Evolutionary conservation across 2,113 vertebrate species (phyloP).

Genomic region (Nanger granti): DNA sequence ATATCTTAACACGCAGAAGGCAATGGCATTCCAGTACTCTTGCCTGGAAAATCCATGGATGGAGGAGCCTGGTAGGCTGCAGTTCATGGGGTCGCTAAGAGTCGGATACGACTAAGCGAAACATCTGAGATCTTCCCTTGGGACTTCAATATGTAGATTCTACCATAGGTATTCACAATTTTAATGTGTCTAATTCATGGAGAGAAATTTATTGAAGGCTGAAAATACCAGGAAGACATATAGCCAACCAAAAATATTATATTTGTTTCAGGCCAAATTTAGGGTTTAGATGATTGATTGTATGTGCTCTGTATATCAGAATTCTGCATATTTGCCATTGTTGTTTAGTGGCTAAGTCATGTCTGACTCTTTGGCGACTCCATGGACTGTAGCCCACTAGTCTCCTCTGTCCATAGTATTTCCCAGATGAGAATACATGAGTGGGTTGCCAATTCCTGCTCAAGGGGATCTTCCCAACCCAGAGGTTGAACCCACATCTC

Average conservation of each 20-base stretch:
- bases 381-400: background rate
- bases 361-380: background rate
- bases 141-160: background rate
- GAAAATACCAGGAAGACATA: background rate
- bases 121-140: background rate
- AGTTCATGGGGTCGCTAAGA: too few species aligned
- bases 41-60: too few species aligned
- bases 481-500: background rate
- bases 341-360: background rate
- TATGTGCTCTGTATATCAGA: background rate
- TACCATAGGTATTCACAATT: background rate
- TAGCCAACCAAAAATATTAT: background rate
- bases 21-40: too few species aligned
- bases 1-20: background rate
- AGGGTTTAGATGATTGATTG: background rate
- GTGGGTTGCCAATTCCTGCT: background rate
- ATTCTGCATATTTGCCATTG: background rate
- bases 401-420: background rate
- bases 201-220: background rate
- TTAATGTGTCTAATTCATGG: background rate
- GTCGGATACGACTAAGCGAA: fast-evolving
- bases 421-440: background rate
- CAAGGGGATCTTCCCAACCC: background rate
- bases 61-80: too few species aligned
- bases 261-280: background rate